These are phyloP conservation scores for Eublepharis macularius DNA, from an alignment of 2,113 vertebrate species.

Conservation along the genomic window DNA sequence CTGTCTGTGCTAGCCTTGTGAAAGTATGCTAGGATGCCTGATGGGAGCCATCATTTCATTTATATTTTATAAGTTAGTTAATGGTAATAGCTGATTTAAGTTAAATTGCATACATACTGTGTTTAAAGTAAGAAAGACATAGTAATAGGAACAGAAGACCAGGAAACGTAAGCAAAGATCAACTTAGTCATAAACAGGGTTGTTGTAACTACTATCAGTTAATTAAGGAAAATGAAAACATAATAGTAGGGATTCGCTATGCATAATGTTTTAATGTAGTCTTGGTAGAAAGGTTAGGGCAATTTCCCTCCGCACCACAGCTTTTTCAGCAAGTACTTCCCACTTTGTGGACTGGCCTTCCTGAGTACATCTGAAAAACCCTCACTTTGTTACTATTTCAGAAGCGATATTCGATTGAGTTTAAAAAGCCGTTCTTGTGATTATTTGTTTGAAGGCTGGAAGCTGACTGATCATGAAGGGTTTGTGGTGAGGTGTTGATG, in stretches of 20 bases:
- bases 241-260: constrained; percentile 68
- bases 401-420: too few species aligned
- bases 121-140: constrained; percentile 82
- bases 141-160: constrained; percentile 82
- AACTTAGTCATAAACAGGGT: constrained; percentile 81
- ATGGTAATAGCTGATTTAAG: not conserved
- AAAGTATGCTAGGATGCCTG: not conserved
- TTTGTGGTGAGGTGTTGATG: too few species aligned
- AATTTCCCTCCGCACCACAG: too few species aligned
- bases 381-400: too few species aligned
- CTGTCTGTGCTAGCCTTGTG: constrained; percentile 16
- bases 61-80: not conserved
- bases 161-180: constrained; percentile 78
- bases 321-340: too few species aligned
- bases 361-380: too few species aligned
- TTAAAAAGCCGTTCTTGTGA: too few species aligned
- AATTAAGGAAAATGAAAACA: constrained; percentile 66
- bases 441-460: too few species aligned
- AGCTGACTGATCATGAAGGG: too few species aligned
- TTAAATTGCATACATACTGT: not conserved
- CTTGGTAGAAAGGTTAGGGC: not conserved
- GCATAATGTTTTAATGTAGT: not conserved
- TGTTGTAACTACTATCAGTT: too few species aligned
- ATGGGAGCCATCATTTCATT: not conserved
- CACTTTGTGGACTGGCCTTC: too few species aligned